Evolutionary conservation across 2,797 vertebrate genomes (phyloP).

Genomic region (Cephalopachus bancanus): DNA sequence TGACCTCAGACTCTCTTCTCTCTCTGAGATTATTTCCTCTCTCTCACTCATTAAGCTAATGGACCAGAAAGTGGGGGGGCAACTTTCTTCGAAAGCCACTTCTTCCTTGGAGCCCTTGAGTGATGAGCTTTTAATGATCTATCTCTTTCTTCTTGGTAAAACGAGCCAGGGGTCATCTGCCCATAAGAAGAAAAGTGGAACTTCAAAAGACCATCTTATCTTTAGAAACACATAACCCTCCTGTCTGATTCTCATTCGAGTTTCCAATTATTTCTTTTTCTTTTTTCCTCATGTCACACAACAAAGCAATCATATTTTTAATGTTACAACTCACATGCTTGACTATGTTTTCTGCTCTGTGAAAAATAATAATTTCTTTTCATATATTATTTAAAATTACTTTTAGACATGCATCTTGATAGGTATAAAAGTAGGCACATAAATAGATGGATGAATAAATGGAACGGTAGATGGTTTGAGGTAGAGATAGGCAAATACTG

Average conservation of each 20-base stretch:
- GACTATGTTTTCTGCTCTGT: conserved; percentile 30
- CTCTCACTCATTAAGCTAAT: conserved; percentile 63
- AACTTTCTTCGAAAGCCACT: conserved; percentile 48
- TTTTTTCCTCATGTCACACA: not conserved
- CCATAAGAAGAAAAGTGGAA: conserved; percentile 35
- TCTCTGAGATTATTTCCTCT: conserved; percentile 51
- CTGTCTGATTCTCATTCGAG: not conserved
- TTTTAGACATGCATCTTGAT: not conserved
- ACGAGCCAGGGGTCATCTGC: not conserved
- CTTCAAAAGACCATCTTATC: conserved; percentile 60
- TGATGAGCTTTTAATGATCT: conserved; percentile 70
- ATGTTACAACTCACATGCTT: not conserved
- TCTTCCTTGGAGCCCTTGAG: conserved; percentile 72
- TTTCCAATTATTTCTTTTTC: conserved; percentile 10
- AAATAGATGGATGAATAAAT: not conserved
- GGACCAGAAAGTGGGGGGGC: not conserved
- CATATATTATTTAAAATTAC: not conserved
- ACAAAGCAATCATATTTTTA: conserved; percentile 11
- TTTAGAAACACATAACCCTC: conserved; percentile 4
- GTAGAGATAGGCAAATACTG: not conserved
- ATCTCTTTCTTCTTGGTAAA: conserved; percentile 59
- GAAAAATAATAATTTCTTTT: conserved; percentile 49
- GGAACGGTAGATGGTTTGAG: not conserved
- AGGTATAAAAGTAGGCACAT: not conserved
- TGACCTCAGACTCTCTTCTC: conserved; percentile 40